Evolutionary conservation across 1,140 invertebrate species (phyloP).

Genomic region (Papilio aristodemus): DNA sequence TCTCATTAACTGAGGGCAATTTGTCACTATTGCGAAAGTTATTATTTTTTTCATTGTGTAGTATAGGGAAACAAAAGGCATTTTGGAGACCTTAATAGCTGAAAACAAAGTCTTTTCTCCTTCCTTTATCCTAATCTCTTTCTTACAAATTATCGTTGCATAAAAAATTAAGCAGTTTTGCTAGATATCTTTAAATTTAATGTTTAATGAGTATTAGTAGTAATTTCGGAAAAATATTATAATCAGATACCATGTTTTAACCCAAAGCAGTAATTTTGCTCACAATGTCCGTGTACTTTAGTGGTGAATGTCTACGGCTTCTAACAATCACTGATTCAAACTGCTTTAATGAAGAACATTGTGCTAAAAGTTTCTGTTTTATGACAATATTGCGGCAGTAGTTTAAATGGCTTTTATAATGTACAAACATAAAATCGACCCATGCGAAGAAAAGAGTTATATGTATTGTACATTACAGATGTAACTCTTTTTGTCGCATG

Average conservation of each 20-base stretch:
- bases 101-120: too few relatives aligned
- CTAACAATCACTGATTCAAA: constrained; percentile 17
- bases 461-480: too few relatives aligned
- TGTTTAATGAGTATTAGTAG: not conserved
- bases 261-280: not conserved
- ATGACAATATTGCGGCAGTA: not conserved
- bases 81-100: too few relatives aligned
- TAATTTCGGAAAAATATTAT: not conserved
- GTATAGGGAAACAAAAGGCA: too few relatives aligned
- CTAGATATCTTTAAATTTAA: not conserved
- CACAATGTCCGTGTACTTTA: constrained; percentile 20
- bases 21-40: too few relatives aligned
- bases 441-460: too few relatives aligned
- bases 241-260: not conserved
- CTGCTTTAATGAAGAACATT: constrained; percentile 17
- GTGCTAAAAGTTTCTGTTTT: constrained; percentile 2
- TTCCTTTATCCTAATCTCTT: too few relatives aligned
- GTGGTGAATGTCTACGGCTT: constrained; percentile 2
- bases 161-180: too few relatives aligned
- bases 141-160: too few relatives aligned
- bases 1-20: too few relatives aligned
- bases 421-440: not conserved
- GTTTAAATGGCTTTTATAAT: not conserved
- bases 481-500: too few relatives aligned
- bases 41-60: too few relatives aligned